Evolutionary conservation across 53 echinoderm and acorn worm genomes (phyloP).

Genomic region (Apostichopus leukothele): DNA sequence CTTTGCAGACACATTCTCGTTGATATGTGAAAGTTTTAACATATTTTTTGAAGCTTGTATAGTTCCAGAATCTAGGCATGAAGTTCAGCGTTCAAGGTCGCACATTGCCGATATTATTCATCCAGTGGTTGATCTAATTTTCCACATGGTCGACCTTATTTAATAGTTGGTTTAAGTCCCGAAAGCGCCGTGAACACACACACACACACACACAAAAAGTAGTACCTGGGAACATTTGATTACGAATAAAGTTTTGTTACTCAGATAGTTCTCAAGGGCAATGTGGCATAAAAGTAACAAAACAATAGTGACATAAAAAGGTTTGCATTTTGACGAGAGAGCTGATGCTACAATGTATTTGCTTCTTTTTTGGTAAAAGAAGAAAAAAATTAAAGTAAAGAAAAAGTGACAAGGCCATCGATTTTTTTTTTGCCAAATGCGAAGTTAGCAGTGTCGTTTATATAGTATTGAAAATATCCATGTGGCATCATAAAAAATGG

Average conservation of each 20-base stretch:
- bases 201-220: background rate
- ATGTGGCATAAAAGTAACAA: conserved; percentile 1
- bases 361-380: background rate
- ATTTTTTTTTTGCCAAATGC: background rate
- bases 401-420: background rate
- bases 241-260: background rate
- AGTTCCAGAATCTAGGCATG: background rate
- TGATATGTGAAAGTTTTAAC: background rate
- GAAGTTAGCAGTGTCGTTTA: background rate
- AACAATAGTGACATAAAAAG: background rate
- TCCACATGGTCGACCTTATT: conserved; percentile 25
- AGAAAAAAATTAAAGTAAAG: background rate
- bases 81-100: conserved; percentile 30
- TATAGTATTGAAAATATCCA: background rate
- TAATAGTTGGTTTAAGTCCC: conserved; percentile 8
- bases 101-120: conserved; percentile 21
- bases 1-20: background rate
- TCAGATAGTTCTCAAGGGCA: conserved; percentile 26
- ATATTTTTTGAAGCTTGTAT: background rate
- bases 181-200: conserved; percentile 17
- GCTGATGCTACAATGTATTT: background rate
- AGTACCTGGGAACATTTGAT: conserved; percentile 39
- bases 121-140: conserved; percentile 37
- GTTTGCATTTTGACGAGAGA: background rate
- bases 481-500: no score